A percentile compares a stretch with the other conserved stretches of the same genome.
Evolutionary conservation across 2,888 invertebrate species (phyloP).

Genomic region (Synergus itoensis): DNA sequence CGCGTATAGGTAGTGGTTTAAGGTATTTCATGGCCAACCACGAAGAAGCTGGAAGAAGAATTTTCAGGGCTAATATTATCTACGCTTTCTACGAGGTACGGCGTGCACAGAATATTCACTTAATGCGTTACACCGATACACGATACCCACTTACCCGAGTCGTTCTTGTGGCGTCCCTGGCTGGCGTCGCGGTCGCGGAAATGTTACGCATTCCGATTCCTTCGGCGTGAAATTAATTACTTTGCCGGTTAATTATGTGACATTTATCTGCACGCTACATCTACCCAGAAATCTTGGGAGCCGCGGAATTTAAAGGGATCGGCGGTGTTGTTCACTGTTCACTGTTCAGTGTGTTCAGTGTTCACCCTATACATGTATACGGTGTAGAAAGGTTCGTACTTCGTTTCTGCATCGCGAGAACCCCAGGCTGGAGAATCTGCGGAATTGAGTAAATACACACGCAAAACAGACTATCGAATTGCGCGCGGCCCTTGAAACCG

Average conservation of each 20-base stretch:
- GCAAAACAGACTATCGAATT: slow-evolving; percentile 39
- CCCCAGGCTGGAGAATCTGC: slow-evolving; percentile 23
- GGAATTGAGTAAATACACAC: slow-evolving; percentile 38
- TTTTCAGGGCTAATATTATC: slow-evolving; percentile 35
- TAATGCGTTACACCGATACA: slow-evolving; percentile 54
- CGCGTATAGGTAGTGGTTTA: not conserved
- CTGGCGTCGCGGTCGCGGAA: slow-evolving; percentile 57
- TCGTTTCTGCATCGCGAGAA: slow-evolving; percentile 11
- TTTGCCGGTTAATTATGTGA: slow-evolving; percentile 72
- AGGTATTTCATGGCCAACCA: slow-evolving; percentile 34
- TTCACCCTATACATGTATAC: not conserved
- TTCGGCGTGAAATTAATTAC: slow-evolving; percentile 72
- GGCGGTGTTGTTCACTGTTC: not conserved
- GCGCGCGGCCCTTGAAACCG: slow-evolving; percentile 4
- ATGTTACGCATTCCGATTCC: slow-evolving; percentile 69
- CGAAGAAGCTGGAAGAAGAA: slow-evolving; percentile 35
- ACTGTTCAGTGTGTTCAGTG: slow-evolving; percentile 2
- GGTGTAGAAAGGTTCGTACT: not conserved
- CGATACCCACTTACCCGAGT: slow-evolving; percentile 58
- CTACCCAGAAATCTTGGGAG: slow-evolving; percentile 69
- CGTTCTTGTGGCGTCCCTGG: slow-evolving; percentile 49
- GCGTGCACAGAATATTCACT: slow-evolving; percentile 37
- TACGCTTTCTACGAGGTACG: not conserved
- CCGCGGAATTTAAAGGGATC: slow-evolving; percentile 62
- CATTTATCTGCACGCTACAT: slow-evolving; percentile 72